Evolutionary conservation across 2,797 vertebrate species (phyloP).

Genomic region (Leptoclinus maculatus): DNA sequence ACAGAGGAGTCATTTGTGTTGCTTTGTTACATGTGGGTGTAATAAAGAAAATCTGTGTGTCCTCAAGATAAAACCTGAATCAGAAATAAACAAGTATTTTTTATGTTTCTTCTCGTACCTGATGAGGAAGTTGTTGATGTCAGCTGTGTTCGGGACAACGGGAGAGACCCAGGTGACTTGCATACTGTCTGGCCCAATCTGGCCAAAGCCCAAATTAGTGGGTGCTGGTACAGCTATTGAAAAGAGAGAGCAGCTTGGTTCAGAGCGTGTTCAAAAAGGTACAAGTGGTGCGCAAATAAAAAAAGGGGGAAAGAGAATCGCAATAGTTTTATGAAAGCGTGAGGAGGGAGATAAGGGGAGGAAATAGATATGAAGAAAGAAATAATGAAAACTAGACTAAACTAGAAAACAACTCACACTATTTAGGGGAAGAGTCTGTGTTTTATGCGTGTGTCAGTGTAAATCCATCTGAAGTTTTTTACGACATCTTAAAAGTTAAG

Average conservation of each 20-base stretch:
- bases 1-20: background rate
- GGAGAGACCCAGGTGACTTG: constrained; percentile 91
- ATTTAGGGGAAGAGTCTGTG: constrained; percentile 11
- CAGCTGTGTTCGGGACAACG: constrained; percentile 82
- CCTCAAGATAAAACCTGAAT: background rate
- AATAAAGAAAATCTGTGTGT: background rate
- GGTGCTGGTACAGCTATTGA: constrained; percentile 93
- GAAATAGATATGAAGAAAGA: background rate
- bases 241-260: constrained; percentile 13
- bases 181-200: constrained; percentile 88
- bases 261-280: background rate
- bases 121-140: constrained; percentile 88
- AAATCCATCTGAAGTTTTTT: constrained; percentile 60
- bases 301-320: background rate
- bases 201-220: constrained; percentile 89
- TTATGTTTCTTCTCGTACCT: constrained; percentile 72
- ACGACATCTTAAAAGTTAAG: constrained; percentile 64
- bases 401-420: background rate
- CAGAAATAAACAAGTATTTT: background rate
- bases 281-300: background rate
- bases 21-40: background rate
- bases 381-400: background rate
- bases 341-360: background rate
- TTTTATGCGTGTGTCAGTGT: constrained; percentile 13
- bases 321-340: background rate